Evolutionary conservation across 2,888 invertebrate species (phyloP), one percentile per base, ranked within the genome.

Genomic region (Ormyrus rosae): DNA sequence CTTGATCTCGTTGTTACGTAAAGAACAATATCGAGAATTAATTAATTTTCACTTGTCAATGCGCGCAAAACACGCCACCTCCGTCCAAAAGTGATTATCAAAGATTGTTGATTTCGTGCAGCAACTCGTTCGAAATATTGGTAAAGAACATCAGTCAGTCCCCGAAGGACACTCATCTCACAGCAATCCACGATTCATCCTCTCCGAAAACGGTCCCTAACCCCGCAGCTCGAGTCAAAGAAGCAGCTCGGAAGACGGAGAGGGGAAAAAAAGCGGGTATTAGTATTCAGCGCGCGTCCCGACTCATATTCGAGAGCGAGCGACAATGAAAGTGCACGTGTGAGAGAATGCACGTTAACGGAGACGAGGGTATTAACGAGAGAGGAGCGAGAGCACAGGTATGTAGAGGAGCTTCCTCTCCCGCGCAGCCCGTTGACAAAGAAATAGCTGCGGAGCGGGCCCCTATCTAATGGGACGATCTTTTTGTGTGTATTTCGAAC

Each of bases 381-480:
- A 10, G 56, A 13, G 56, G 19, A 19, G 19, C 19, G 19, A 19
- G 19, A 2, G 19, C 19, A 77, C 73, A 78, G 78, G 78, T 78
- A 78, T 45, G 48, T n/a, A 64, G 2, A 46, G 34, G 19, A 55
- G 56, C 19, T 45, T 53, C 34, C 60, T 69, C 45, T 19, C 19
- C 19, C 19, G 51, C 19, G 60, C 19, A 34, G 69, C 13, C 64
- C 64, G 80, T 70, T 68, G 80, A 80, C 80, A 80, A 80, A 70
- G 75, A 68, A 74, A 74, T 70, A 46, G 65, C 53, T 60, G 19
- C 73, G 5, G 5, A 56, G 8, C 61, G 63, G n/a, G n/a, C 53
- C 19, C 13, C 46, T 70, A 80, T 80, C 80, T 80, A 70, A 53
- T 58, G 65, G 69, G 53, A 53, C 65, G 80, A 80, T 80, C 80